Evolutionary conservation across 2,113 vertebrate species (phyloP).

Genomic region (Artemisiospiza belli): DNA sequence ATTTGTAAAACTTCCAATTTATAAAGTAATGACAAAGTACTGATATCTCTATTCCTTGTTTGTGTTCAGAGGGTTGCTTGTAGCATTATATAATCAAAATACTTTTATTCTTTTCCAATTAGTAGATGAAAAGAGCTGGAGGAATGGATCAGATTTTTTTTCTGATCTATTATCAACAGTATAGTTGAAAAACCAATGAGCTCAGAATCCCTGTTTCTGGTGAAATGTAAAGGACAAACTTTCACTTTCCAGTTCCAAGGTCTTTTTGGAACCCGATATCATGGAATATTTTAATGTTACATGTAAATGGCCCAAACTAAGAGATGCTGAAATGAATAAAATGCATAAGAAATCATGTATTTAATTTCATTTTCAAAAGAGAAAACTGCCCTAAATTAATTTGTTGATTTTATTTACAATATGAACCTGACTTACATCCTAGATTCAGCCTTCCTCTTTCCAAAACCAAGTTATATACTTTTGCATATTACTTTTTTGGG

Average conservation of each 20-base stretch:
- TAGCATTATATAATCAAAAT: not conserved
- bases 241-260: not conserved
- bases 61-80: not conserved
- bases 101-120: not conserved
- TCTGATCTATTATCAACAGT: not conserved
- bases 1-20: not conserved
- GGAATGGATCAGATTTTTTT: not conserved
- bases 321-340: not conserved
- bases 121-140: not conserved
- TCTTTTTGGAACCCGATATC: not conserved
- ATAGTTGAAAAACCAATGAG: fast-evolving
- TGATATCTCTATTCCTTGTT: not conserved
- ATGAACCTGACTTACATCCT: not conserved
- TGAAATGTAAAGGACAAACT: not conserved
- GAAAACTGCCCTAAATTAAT: not conserved
- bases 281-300: not conserved
- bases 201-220: not conserved
- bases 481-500: not conserved
- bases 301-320: not conserved
- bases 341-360: not conserved
- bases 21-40: not conserved
- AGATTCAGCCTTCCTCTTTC: not conserved
- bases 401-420: not conserved
- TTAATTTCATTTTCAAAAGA: not conserved
- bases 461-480: not conserved